Base-by-base conservation (phyloP, 2,113 vertebrate species). In the Hippopotamus amphibius region DNA sequence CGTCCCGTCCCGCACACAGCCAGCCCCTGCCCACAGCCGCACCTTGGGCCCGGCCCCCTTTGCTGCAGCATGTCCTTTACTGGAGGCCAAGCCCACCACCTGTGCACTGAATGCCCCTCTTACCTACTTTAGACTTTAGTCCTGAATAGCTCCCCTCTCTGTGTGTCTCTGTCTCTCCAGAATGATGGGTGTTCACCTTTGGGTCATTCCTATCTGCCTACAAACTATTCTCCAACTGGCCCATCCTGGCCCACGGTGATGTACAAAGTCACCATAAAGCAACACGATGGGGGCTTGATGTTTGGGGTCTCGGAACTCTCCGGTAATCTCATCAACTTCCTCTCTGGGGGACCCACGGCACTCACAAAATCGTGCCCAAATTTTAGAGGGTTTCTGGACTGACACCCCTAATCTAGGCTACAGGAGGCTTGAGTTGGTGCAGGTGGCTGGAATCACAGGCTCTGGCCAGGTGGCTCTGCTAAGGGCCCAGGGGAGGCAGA, bases 1-100 rank as follows among this genome's bases (percentile, higher is more conserved):
- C 0, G 10, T 46, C 14, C 16, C 0, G 10, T 33, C 48, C 28
- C 5, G 10, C 21, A n/a, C 7, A 6, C 2, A 4, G 17, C 17
- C 17, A 7, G 33, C 46, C 48, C 16, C 37, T 12, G 2, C 21
- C 11, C 7, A 33, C 0, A 4, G 28, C 10, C 19, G 24, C 15
- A 2, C 21, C 7, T 11, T 0, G 2, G 0, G 0, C 10, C 19
- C 57, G 4, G 37, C 24, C 21, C 57, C 77, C 26, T 5, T 28
- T 14, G 0, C 30, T n/a, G 26, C 15, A 76, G 15, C 0, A 9
- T 3, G 0, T 7, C 59, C 12, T 19, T 37, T 24, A 2, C 41
- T 4, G 0, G 50, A 41, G 24, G 41, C 61, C 28, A 37, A 14
- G 21, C 6, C 28, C 22, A 41, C 43, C 7, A 5, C 1, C 2